Conservation (phyloP, 2,888 invertebrate genomes). For the Pseudoips prasinana region DNA sequence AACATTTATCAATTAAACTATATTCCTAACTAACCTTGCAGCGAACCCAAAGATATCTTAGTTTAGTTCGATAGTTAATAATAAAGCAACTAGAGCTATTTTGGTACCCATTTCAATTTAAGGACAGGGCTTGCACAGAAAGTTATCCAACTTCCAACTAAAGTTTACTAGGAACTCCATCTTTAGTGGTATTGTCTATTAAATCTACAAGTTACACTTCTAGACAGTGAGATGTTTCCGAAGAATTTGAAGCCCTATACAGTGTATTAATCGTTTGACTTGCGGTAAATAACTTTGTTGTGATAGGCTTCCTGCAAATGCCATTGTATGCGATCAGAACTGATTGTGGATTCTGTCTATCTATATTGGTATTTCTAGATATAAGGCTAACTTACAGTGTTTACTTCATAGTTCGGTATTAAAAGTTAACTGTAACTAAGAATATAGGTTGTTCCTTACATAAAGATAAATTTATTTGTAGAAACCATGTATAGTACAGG, state of each 20-base stretch:
- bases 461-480: too few relatives aligned
- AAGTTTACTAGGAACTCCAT: constrained; percentile 73
- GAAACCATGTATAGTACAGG: too few relatives aligned
- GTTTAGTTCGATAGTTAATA: constrained; percentile 57
- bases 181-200: constrained; percentile 71
- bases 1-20: constrained; percentile 2
- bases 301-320: neutral
- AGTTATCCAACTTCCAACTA: constrained; percentile 63
- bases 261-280: constrained; percentile 45
- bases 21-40: constrained; percentile 18
- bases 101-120: constrained; percentile 75
- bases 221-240: constrained; percentile 54
- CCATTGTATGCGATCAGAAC: too few relatives aligned
- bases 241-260: constrained; percentile 43
- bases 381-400: too few relatives aligned
- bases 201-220: constrained; percentile 69
- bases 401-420: too few relatives aligned
- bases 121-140: constrained; percentile 66
- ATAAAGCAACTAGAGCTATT: constrained; percentile 64
- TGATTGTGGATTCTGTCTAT: too few relatives aligned
- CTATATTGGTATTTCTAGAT: too few relatives aligned
- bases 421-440: too few relatives aligned
- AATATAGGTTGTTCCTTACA: too few relatives aligned
- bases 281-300: constrained; percentile 23
- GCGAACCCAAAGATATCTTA: constrained; percentile 31